Evolutionary conservation across 37 sponge, comb jelly and placozoan genomes (phyloP), one percentile per base, ranked within the genome.

Genomic region (Halichondria panicea): DNA sequence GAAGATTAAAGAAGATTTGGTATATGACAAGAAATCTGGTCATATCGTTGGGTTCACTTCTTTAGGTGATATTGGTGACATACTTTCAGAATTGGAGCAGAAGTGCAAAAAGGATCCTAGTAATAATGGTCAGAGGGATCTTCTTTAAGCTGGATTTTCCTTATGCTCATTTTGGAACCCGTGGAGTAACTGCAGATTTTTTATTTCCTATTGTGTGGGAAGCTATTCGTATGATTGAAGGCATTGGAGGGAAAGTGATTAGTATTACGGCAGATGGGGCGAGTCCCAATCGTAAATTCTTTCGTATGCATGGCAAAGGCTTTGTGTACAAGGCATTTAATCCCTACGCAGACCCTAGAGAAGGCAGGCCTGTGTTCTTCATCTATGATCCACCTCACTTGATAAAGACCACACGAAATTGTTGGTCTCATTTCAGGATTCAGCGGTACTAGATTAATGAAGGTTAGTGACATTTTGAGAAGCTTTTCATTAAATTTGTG

Each of bases 181-280:
- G 31, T 21, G 68, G 68, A 22, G 41, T 42, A 38, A 52, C 68
- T 9, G 55, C 37, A 19, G 68, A 66, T 32, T 4, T 54, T 3
- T 28, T 78, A 22, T 78, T 50, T 48, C 79, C 79, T 22, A 60
- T 78, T 44, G 79, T 75, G 3, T 75, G 76, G 76, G 76, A 75
- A 62, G 76, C 50, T 22, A 43, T 75, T 19, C 7, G 50, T n/a
- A 8, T 19, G 15, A 25, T 72, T 32, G 74, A 72, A 55, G 19
- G 39, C 11, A 13, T 21, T 54, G 74, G 74, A 4, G 3, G 53
- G 6, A 72, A 72, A 12, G 58, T 72, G 12, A 22, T 72, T 3
- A 13, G 8, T 19, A 8, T 72, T 55, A 72, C 74, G 11, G 45
- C 58, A 9, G 74, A 72, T 55, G 74, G 74, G 11, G 74, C 74